phyloP scores from a whole-genome alignment of 2,888 invertebrate genomes.

The Anthrax anthrax region DNA sequence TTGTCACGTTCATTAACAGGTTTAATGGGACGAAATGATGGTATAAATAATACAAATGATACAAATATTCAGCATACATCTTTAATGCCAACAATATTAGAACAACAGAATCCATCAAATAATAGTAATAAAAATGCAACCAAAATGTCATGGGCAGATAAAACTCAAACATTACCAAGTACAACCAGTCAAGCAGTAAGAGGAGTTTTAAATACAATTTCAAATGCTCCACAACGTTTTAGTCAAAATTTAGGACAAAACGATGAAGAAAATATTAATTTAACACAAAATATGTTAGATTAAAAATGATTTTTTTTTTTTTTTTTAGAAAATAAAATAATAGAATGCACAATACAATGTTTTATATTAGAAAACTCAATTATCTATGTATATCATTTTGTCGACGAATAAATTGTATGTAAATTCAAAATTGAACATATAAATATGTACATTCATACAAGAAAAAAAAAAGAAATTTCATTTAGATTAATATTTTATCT shows the following conservation, averaged over 20 bases:
- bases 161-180: constrained; percentile 7
- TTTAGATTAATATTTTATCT: too few species aligned
- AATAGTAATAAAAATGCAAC: constrained; percentile 15
- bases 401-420: too few species aligned
- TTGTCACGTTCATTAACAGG: constrained; percentile 31
- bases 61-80: constrained; percentile 16
- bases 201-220: constrained; percentile 25
- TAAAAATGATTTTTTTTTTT: constrained; percentile 4
- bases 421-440: too few species aligned
- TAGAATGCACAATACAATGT: too few species aligned
- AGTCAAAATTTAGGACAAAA: constrained; percentile 14
- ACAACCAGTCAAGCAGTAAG: constrained; percentile 16
- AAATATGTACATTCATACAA: too few species aligned
- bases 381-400: too few species aligned
- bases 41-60: constrained; percentile 3
- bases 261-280: constrained; percentile 28
- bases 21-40: constrained; percentile 14
- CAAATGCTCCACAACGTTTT: constrained; percentile 22
- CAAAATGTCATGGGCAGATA: constrained; percentile 8
- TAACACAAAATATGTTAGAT: constrained; percentile 23
- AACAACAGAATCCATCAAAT: constrained; percentile 18
- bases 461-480: too few species aligned
- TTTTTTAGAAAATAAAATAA: too few species aligned
- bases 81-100: constrained; percentile 34
- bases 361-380: too few species aligned